Base-by-base conservation (phyloP, 2,113 vertebrate genomes). In the Salvator merianae region DNA sequence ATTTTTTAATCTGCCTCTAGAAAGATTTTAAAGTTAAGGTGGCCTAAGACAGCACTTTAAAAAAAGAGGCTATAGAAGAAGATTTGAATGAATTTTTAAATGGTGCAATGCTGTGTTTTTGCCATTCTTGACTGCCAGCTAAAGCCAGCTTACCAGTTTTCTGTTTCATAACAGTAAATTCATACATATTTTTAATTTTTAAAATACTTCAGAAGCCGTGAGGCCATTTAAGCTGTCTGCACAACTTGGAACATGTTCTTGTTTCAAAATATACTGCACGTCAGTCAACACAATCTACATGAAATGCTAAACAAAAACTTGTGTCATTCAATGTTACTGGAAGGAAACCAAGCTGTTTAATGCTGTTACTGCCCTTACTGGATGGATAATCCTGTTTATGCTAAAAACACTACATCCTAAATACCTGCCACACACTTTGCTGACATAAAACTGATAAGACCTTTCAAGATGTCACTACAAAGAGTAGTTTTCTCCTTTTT, bases 301-400 rank as follows among this genome's bases (percentile, higher is more conserved):
- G 12, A 40, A 78, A 24, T 3, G 8, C 1, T 34, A 38, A 62
- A 3, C 38, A 77, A 85, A 66, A 20, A 32, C 3, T 16, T 1
- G 38, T 0, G 24, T 7, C 0, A 55, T 82, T 65, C 66, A 47
- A 63, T 30, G 5, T 63, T 77, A 18, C 63, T 59, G 20, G 26
- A 80, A 84, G 77, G 47, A n/a, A 71, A 76, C 38, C 18, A 75
- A 81, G 65, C 72, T 88, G 68, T 79, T 79, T 68, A 82, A 82
- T 86, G 81, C 74, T 77, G 62, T 69, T 84, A 62, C 77, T 70
- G 77, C 72, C 77, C 77, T 76, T 47, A 74, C 53, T 86, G 66
- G 73, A 50, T 78, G 74, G 79, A 82, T 86, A 86, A 86, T 82
- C 79, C 85, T 86, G 79, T 86, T 70, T 65, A 65, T 86, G 80